These are phyloP conservation scores for Troides helena DNA, from an alignment of 2,888 invertebrate genomes.

Conservation along the genomic window DNA sequence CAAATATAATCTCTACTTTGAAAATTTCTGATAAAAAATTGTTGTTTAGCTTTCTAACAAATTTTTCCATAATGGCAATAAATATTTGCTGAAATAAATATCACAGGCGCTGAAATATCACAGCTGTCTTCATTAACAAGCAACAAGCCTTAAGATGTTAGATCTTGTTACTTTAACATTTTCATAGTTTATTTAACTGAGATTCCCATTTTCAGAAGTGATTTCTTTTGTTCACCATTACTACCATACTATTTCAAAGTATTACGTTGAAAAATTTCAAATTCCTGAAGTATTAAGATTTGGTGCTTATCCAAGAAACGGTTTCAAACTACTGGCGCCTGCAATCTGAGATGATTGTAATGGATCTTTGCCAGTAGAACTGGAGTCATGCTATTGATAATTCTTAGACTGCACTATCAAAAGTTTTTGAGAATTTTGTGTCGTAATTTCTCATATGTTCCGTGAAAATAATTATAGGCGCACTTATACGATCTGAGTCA, in stretches of 20 bases:
- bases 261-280: background rate
- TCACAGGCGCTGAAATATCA: no score
- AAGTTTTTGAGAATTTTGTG: background rate
- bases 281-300: conserved; percentile 16
- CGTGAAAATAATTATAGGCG: background rate
- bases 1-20: no score
- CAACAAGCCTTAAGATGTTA: background rate
- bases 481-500: no score
- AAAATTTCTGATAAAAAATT: no score
- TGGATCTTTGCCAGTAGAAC: conserved; percentile 26
- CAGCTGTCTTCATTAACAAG: no score
- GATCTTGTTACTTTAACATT: background rate
- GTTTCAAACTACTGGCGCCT: conserved; percentile 20
- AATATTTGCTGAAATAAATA: no score
- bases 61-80: no score
- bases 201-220: background rate
- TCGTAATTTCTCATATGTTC: background rate
- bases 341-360: conserved; percentile 25
- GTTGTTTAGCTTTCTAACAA: no score
- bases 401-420: background rate
- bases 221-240: background rate
- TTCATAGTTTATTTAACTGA: no score
- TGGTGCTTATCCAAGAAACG: conserved; percentile 25
- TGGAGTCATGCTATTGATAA: conserved; percentile 14
- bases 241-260: background rate